Evolutionary conservation across 2,888 invertebrate genomes (phyloP).

Genomic region (Platyscelio sp.): DNA sequence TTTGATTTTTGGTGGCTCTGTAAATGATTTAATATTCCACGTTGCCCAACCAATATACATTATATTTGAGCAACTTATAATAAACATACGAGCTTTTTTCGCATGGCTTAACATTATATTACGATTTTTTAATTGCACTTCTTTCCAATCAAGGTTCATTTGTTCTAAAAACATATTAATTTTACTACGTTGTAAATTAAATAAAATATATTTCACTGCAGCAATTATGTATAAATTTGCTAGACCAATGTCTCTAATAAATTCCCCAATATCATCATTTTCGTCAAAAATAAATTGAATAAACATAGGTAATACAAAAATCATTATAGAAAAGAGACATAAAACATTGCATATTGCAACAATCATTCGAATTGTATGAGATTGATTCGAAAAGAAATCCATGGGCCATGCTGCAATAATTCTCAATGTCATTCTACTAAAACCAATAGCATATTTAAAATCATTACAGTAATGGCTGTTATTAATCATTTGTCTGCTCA

Average conservation of each 20-base stretch:
- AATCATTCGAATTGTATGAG: too few species aligned
- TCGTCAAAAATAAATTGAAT: too few species aligned
- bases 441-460: constrained; percentile 8
- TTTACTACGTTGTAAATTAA: neutral
- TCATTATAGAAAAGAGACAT: too few species aligned
- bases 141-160: neutral
- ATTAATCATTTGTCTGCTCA: neutral
- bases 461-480: neutral
- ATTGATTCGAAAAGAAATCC: too few species aligned
- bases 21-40: neutral
- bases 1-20: neutral
- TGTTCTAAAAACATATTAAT: neutral
- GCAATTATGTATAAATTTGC: too few species aligned
- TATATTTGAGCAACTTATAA: neutral
- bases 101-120: constrained; percentile 12
- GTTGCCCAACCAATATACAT: constrained; percentile 4
- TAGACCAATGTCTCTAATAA: too few species aligned
- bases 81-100: constrained; percentile 15
- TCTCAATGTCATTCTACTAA: neutral
- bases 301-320: too few species aligned
- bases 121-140: neutral
- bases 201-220: neutral
- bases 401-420: neutral
- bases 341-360: too few species aligned
- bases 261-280: too few species aligned